Conservation (phyloP, 2,888 invertebrate species). For the Cotesia congregata region DNA sequence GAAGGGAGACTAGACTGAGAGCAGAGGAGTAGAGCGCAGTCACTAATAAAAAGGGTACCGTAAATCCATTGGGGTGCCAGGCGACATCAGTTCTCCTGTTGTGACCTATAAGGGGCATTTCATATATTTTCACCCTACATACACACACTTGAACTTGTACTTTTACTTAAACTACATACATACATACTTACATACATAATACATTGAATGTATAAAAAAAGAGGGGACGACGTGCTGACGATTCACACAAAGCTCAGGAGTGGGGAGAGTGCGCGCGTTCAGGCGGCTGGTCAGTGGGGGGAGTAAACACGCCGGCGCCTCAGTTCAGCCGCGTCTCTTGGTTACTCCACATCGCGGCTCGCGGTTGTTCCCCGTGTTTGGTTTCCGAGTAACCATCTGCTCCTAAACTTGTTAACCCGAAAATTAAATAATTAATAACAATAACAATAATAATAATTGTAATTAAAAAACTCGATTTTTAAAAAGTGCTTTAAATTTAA, state of each 20-base stretch:
- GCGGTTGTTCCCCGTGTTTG: not conserved
- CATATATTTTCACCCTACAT: not conserved
- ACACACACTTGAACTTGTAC: not conserved
- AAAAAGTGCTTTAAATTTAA: too few relatives aligned
- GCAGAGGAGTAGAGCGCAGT: slow-evolving; percentile 26
- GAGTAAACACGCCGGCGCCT: slow-evolving; percentile 67
- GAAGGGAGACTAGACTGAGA: slow-evolving; percentile 43
- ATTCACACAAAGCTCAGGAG: slow-evolving; percentile 26
- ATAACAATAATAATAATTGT: too few relatives aligned
- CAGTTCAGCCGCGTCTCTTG: slow-evolving; percentile 62
- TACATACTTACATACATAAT: not conserved
- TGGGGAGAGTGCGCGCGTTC: slow-evolving; percentile 12
- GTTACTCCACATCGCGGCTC: slow-evolving; percentile 46
- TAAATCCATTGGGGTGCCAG: too few relatives aligned
- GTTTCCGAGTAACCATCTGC: not conserved
- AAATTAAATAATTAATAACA: too few relatives aligned
- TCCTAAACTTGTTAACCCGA: too few relatives aligned
- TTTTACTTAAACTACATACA: not conserved
- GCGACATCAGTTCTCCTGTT: not conserved
- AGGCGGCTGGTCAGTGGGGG: slow-evolving; percentile 48
- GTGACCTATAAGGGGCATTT: slow-evolving; percentile 37
- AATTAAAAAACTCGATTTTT: too few relatives aligned
- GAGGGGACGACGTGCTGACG: slow-evolving; percentile 35
- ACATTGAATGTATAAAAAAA: not conserved
- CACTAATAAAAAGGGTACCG: too few relatives aligned